These are phyloP conservation scores for Steinernema feltiae DNA, from an alignment of 1,140 invertebrate species.

Conservation along the genomic window DNA sequence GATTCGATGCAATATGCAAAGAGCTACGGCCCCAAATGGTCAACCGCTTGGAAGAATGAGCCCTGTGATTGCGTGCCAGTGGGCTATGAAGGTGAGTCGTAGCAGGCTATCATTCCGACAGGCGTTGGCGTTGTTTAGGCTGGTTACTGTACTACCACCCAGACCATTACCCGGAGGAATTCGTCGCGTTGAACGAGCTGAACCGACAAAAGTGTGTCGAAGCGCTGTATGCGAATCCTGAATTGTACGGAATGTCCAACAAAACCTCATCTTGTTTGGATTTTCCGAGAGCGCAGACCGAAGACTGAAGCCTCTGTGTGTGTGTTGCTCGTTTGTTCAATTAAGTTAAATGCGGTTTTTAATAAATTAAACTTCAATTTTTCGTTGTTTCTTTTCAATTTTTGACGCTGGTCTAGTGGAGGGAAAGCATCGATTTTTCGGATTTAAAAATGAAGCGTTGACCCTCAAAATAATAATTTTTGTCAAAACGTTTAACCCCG, in stretches of 20 bases:
- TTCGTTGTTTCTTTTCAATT: too few species aligned
- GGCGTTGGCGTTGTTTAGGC: constrained; percentile 5
- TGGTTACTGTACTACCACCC: constrained; percentile 52
- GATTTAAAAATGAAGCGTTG: too few species aligned
- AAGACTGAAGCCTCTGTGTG: too few species aligned
- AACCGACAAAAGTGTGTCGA: neutral
- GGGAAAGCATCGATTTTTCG: too few species aligned
- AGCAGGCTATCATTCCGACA: neutral
- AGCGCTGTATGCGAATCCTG: neutral
- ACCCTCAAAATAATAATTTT: too few species aligned
- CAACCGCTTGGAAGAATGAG: constrained; percentile 47
- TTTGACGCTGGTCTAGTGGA: too few species aligned
- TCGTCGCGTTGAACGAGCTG: constrained; percentile 24
- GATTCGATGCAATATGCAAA: constrained; percentile 45
- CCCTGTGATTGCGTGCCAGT: constrained; percentile 52
- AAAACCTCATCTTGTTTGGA: neutral
- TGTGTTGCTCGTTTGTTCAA: too few species aligned
- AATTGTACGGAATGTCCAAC: neutral
- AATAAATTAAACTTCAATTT: too few species aligned
- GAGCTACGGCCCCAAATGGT: constrained; percentile 55
- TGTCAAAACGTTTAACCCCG: too few species aligned
- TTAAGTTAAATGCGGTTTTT: too few species aligned
- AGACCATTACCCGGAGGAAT: constrained; percentile 47
- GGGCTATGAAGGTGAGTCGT: constrained; percentile 15
- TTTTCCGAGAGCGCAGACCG: neutral